phyloP scores from a whole-genome alignment of 2,797 vertebrate genomes.

The Rhinoraja longicauda region DNA sequence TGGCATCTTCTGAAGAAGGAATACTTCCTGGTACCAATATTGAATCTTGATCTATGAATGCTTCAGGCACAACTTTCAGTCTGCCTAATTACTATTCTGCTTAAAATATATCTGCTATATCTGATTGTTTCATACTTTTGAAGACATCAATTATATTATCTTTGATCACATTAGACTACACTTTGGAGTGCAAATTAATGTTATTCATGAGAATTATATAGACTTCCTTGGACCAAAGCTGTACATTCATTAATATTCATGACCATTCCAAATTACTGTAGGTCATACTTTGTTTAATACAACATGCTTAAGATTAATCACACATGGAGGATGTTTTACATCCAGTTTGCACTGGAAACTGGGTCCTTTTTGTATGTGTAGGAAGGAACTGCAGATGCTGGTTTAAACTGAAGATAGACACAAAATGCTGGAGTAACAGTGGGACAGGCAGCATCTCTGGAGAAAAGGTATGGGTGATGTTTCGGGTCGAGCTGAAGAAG shows the following conservation, averaged over 20 bases:
- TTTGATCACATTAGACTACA: not conserved
- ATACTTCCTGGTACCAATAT: not conserved
- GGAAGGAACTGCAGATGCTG: too few species aligned
- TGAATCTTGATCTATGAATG: not conserved
- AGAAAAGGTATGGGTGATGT: too few species aligned
- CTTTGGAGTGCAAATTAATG: not conserved
- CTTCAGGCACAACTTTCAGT: not conserved
- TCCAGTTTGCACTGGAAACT: not conserved
- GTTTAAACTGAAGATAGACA: too few species aligned
- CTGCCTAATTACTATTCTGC: not conserved
- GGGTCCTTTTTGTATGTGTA: not conserved
- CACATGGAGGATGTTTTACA: not conserved
- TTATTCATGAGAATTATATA: not conserved
- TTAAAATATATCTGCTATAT: not conserved
- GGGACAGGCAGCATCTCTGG: too few species aligned
- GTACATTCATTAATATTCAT: not conserved
- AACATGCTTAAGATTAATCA: not conserved
- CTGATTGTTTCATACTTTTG: not conserved
- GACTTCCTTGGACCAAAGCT: not conserved
- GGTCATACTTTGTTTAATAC: not conserved
- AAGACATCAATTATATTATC: not conserved
- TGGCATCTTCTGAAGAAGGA: not conserved
- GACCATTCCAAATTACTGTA: not conserved
- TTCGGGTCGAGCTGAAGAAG: too few species aligned
- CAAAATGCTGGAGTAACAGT: too few species aligned